A percentile compares a stretch with the other conserved stretches of the same genome.
phyloP scores from a whole-genome alignment of 2,888 invertebrate genomes.

The Glaucopsyche alexis region DNA sequence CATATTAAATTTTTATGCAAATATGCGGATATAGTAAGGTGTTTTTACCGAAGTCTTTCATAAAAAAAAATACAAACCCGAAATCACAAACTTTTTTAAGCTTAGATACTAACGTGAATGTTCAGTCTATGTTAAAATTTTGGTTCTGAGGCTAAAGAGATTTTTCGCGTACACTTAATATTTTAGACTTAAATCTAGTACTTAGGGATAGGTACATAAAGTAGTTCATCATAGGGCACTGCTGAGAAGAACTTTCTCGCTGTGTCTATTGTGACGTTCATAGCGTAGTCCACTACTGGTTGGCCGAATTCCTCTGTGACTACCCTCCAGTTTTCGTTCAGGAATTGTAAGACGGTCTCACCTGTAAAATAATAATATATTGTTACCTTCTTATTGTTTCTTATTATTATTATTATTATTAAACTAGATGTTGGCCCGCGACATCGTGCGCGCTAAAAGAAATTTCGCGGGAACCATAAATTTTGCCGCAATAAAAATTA shows the following conservation, averaged over 20 bases:
- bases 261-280: slow-evolving; percentile 68
- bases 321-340: slow-evolving; percentile 73
- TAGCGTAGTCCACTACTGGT: slow-evolving; percentile 70
- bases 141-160: neutral
- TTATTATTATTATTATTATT: too few species aligned
- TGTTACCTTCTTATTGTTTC: too few species aligned
- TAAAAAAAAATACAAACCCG: too few species aligned
- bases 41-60: too few species aligned
- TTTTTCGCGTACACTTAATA: neutral
- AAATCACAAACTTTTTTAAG: too few species aligned
- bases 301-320: slow-evolving; percentile 74
- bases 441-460: too few species aligned
- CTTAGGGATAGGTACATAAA: slow-evolving; percentile 70
- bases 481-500: too few species aligned
- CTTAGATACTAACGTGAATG: neutral
- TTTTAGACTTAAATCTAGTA: slow-evolving; percentile 47
- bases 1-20: too few species aligned
- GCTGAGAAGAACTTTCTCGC: slow-evolving; percentile 71
- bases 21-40: too few species aligned
- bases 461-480: too few species aligned
- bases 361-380: slow-evolving; percentile 50
- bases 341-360: slow-evolving; percentile 68
- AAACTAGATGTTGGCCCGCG: too few species aligned
- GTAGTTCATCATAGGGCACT: slow-evolving; percentile 68
- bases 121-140: neutral